phyloP scores from a whole-genome alignment of 2,797 vertebrate genomes.

The Podarcis lilfordi region DNA sequence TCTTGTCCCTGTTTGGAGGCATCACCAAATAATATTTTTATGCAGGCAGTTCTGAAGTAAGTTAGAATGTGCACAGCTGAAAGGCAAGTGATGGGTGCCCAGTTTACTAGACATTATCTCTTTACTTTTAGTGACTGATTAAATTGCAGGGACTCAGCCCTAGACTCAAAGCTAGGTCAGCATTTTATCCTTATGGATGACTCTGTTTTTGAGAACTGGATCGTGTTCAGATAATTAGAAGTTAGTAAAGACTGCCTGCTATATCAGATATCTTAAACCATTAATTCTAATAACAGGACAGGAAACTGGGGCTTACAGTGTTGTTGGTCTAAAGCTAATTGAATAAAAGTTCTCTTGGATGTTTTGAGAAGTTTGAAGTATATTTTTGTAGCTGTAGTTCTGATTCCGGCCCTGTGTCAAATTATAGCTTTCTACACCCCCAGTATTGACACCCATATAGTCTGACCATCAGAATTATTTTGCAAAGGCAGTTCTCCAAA shows the following conservation, averaged over 20 bases:
- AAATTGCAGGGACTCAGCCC: neutral
- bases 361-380: neutral
- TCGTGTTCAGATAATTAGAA: neutral
- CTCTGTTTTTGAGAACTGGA: neutral
- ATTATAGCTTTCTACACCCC: neutral
- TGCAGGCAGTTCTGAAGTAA: neutral
- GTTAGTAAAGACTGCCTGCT: neutral
- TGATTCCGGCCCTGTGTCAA: neutral
- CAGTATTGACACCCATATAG: neutral
- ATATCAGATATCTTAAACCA: neutral
- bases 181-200: neutral
- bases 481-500: neutral
- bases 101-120: neutral
- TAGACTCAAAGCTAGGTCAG: too few relatives aligned
- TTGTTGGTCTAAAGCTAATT: neutral
- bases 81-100: neutral
- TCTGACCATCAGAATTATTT: neutral
- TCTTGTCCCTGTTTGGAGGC: neutral
- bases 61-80: constrained; percentile 1
- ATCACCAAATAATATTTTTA: neutral
- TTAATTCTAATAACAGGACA: neutral
- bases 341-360: neutral
- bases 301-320: neutral
- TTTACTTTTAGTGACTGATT: neutral
- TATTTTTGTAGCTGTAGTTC: neutral